Base-by-base conservation (phyloP, 2,888 invertebrate species). In the Sarcophaga variegata region DNA sequence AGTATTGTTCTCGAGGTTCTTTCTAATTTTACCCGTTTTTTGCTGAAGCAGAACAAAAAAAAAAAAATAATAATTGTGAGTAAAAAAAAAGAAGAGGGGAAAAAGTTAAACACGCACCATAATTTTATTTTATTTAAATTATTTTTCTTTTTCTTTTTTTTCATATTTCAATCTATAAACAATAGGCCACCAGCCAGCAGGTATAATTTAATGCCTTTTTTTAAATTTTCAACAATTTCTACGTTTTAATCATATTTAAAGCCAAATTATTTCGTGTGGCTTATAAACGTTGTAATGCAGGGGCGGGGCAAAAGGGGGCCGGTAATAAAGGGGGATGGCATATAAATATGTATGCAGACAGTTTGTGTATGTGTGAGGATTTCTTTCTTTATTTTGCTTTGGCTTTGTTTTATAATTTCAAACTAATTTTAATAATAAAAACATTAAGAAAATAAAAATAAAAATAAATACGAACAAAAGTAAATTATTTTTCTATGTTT, bases 391-490 rank as follows among this genome's bases (percentile, higher is more conserved):
- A 37, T 37, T 37, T 67, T 78, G 74, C 77, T 81, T 72, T 63
- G 25, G 12, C 54, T 54, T 70, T 45, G 49, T 60, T 83, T 80
- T 64, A 70, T 64, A n/a, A 14, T 76, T 84, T 74, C 80, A 59
- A 85, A 70, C 78, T 87, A 87, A 85, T 87, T 85, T 84, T 74
- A 87, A 81, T 87, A 84, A 82, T 76, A 84, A 81, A 87, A 75
- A 81, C 74, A 81, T 83, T 37, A 37, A 37, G 37, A 37, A 37
- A 37, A 37, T 37, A 37, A 37, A 37, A 8, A 37, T 22, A 22
- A 22, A 22, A 22, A 22, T 22, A 22, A 1, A 22, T 22, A 22
- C 22, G 22, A 22, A 22, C 22, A 22, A 22, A 37, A 37, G 37
- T 37, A 37, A 37, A 37, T 37, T 37, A 2, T 37, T 86, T 76